These are phyloP conservation scores for Campylomormyrus numenius DNA, from an alignment of 2,113 vertebrate genomes.

Conservation along the genomic window DNA sequence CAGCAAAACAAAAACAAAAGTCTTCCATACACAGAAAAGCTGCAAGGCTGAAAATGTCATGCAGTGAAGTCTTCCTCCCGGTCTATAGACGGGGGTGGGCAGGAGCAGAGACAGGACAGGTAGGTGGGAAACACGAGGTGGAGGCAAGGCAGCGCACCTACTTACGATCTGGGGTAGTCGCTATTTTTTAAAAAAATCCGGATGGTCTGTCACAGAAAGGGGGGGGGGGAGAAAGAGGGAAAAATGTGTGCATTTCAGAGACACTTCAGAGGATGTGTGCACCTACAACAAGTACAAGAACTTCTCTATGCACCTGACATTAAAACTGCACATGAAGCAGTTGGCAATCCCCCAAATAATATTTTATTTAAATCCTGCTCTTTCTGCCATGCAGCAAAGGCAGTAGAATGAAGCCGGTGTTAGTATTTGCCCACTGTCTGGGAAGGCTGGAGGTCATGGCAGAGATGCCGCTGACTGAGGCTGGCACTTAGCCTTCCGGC, in stretches of 20 bases:
- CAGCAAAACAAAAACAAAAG: neutral
- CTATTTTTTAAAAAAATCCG: constrained; percentile 35
- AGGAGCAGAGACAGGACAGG: neutral
- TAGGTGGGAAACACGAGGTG: neutral
- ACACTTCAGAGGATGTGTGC: neutral
- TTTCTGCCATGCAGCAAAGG: neutral
- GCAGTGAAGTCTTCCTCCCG: neutral
- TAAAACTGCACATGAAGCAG: neutral
- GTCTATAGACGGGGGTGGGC: neutral
- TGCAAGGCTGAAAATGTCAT: neutral
- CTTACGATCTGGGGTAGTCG: constrained; percentile 31
- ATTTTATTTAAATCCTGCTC: neutral
- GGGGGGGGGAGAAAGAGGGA: constrained; percentile 12
- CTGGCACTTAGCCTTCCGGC: neutral
- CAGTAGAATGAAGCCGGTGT: neutral
- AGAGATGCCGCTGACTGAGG: neutral
- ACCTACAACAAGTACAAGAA: neutral
- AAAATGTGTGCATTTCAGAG: constrained; percentile 17
- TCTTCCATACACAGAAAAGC: neutral
- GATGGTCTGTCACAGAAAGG: constrained; percentile 27
- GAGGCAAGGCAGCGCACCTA: constrained; percentile 16
- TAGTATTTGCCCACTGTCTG: neutral
- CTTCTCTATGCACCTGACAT: neutral
- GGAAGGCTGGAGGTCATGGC: neutral
- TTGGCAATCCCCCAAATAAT: neutral